phyloP scores from a whole-genome alignment of 2,888 invertebrate genomes.

The Synanthedon tipuliformis region DNA sequence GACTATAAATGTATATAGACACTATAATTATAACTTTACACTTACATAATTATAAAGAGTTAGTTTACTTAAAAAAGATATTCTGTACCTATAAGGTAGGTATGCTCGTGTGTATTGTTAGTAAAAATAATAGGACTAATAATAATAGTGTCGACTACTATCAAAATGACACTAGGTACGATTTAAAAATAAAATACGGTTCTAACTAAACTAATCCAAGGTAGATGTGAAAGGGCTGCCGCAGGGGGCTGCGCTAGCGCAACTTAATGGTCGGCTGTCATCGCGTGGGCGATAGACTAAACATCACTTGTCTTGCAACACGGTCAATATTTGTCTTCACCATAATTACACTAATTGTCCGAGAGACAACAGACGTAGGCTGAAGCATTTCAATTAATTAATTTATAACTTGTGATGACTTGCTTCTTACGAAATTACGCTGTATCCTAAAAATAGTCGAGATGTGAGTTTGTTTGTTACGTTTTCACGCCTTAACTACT shows the following conservation, averaged over 20 bases:
- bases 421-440: too few species aligned
- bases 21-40: too few species aligned
- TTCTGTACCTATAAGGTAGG: too few species aligned
- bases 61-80: too few species aligned
- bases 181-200: too few species aligned
- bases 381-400: not conserved
- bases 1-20: too few species aligned
- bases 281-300: slow-evolving; percentile 52
- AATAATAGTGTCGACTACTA: slow-evolving; percentile 8
- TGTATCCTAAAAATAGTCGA: too few species aligned
- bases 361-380: not conserved
- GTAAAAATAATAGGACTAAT: slow-evolving; percentile 6
- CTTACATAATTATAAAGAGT: too few species aligned
- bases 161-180: too few species aligned
- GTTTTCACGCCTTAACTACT: too few species aligned
- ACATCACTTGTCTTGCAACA: slow-evolving; percentile 41
- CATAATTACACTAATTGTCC: slow-evolving; percentile 50
- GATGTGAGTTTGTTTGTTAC: too few species aligned
- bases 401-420: not conserved
- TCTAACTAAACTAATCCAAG: not conserved
- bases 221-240: slow-evolving; percentile 30
- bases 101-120: too few species aligned
- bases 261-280: slow-evolving; percentile 49
- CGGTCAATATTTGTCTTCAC: slow-evolving; percentile 62
- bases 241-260: slow-evolving; percentile 32